Conservation (phyloP, 2,797 vertebrate species). For the Cottoperca gobio region DNA sequence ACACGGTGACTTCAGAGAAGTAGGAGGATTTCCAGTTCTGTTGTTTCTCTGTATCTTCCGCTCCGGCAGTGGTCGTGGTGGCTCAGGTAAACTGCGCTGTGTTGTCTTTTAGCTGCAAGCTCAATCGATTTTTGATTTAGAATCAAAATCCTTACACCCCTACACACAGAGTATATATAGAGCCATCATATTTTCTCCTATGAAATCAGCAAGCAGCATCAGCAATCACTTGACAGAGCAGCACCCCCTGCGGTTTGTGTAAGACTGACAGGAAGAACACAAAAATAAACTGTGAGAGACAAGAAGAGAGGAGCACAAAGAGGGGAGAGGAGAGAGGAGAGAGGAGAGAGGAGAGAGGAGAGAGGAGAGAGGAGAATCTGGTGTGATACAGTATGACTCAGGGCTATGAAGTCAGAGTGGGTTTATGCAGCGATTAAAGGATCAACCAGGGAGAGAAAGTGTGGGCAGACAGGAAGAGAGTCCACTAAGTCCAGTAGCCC, state of each 20-base stretch:
- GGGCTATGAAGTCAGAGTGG: slow-evolving; percentile 71
- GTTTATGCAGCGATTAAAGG: slow-evolving; percentile 77
- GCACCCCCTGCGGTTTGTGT: slow-evolving; percentile 61
- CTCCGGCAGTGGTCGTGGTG: too few relatives aligned
- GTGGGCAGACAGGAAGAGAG: slow-evolving; percentile 60
- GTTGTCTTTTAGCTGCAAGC: too few relatives aligned
- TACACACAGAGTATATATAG: slow-evolving; percentile 2
- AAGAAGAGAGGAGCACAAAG: background rate
- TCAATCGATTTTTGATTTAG: background rate
- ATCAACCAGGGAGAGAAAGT: slow-evolving; percentile 65
- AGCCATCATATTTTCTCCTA: slow-evolving; percentile 28
- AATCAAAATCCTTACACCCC: background rate
- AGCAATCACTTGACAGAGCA: slow-evolving; percentile 38
- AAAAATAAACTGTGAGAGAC: background rate
- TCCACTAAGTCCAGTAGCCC: slow-evolving; percentile 47
- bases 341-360: too few relatives aligned
- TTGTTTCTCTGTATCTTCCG: too few relatives aligned
- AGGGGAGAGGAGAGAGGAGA: background rate
- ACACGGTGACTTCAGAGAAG: too few relatives aligned
- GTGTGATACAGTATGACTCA: slow-evolving; percentile 76
- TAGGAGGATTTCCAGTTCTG: too few relatives aligned
- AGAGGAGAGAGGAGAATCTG: slow-evolving; percentile 36
- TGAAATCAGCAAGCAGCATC: slow-evolving; percentile 21
- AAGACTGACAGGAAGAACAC: slow-evolving; percentile 31
- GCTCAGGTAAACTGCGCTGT: too few relatives aligned